Base-by-base conservation (phyloP, 53 echinoderm and acorn worm species). In the Holothuria leucospilota region DNA sequence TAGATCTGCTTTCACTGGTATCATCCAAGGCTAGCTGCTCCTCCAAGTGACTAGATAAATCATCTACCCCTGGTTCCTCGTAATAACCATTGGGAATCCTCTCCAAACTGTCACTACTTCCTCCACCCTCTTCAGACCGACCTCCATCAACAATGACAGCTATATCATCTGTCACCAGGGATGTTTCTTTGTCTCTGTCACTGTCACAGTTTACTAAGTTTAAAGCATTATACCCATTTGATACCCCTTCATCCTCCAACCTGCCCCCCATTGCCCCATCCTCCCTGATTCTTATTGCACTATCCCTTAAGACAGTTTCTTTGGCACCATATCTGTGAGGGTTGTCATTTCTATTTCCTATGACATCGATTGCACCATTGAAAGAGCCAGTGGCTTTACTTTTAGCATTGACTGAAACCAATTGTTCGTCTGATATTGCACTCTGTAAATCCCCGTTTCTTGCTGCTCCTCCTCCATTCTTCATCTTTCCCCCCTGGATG, bases 381-480 rank as follows among this genome's bases (percentile, higher is more conserved):
- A 49, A 75, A 75, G 75, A 27, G 21, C 39, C 56, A 13, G 62
- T 80, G 13, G 80, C 5, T 38, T 42, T 25, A 51, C 38, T 77
- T 40, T 20, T 20, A 39, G 51, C 8, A 9, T 75, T 25, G 26
- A 71, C 39, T 13, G 20, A 71, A 41, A 29, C 39, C n/a, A 75
- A 28, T 26, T 56, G 59, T 30, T 80, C 80, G 20, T 80, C 80
- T 13, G 61, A 80, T 80, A 80, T 80, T 80, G 80, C 80, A 80
- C 80, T 75, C 51, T 75, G 49, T 8, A 75, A 6, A 6, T 16
- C 52, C 1, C 51, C 26, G 1, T 42, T 39, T 21, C 3, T 56
- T 4, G 0, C 16, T 18, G 1, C 18, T 56, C 56, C 56, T 18
- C 18, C 56, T 4, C 1, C 56, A 16, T 56, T 56, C 18, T 56